Evolutionary conservation across 2,888 invertebrate species (phyloP), one percentile per base, ranked within the genome.

Genomic region (Saturnia pavonia): DNA sequence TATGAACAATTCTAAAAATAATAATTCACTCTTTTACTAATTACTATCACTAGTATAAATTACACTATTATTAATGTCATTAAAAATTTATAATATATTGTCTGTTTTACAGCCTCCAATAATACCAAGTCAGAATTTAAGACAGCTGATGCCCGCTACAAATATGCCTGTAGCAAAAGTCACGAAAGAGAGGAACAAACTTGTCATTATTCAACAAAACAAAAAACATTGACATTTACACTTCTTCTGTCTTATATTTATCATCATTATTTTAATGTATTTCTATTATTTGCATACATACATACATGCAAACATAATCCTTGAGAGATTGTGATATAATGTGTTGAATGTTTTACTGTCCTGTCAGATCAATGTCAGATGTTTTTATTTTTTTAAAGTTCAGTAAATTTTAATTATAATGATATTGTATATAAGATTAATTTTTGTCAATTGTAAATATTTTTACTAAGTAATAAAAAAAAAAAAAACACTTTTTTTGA

Each of bases 171-270:
- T 95, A 45, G 97, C 97, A 1, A 97, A 96, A 89, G 97, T 97
- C 48, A 97, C 97, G 0, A 95, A 97, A 74, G 96, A 97, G 85
- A 96, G 96, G 85, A 97, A 97, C 86, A 97, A 97, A 85, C 94
- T 97, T 19, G 96, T 97, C 73, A 97, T 97, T 79, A 95, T 96
- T 73, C 96, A 96, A 75, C 96, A 96, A 81, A 95, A 94, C 71
- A 95, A 94, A 80, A 91, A 91, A 77, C 91, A 88, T 85, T 91
- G 90, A 91, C 84, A 85, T 76, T 81, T 77, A 75, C 79, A 76
- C 22, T 63, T 77, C 22, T 73, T 80, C 80, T 79, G 82, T 75
- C 78, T 84, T 74, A 71, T 70, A n/a, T 12, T 76, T 40, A 80
- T 80, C 76, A 72, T 74, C 60, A 71, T 80, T 67, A 72, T 78